Base-by-base conservation (phyloP, 2,888 invertebrate genomes). In the Trachelus stipa region DNA sequence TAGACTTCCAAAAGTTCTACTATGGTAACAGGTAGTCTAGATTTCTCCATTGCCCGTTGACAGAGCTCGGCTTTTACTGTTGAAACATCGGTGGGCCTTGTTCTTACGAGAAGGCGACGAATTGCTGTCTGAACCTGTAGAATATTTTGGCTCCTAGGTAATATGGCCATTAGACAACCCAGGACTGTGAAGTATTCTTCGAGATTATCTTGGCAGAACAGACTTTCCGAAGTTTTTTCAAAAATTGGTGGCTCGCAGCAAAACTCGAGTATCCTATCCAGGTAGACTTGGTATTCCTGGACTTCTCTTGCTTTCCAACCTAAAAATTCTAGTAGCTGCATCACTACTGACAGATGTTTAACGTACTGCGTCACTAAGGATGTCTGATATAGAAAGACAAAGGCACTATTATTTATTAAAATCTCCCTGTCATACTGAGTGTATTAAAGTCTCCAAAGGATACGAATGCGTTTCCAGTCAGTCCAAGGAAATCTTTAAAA, bases 181-280 rank as follows among this genome's bases (percentile, higher is more conserved):
- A 92, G 79, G 31, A 88, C 81, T 6, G 88, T 88, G 79, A 92
- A 91, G 82, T 91, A 92, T 77, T 90, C 88, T 37, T 89, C 83
- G 73, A 92, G 75, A 30, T 87, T 86, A 37, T 82, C 80, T 0
- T 68, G 76, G 68, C 81, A 87, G 12, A 69, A 76, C 6, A 90
- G 77, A 73, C 81, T 78, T 31, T 92, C 91, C 4, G 91, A 90
- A 35, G 85, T 78, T 76, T 85, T 88, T 15, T 85, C 87, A 34
- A 92, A 79, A 33, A 88, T 77, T 1, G 90, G 90, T 3, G 91
- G 90, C 71, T 87, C 79, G 71, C 76, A 75, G 79, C 90, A 90
- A 31, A 91, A 79, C 4, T 86, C 81, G 35, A 92, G 80, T 80
- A 92, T 85, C 76, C 81, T 79, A 71, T 88, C 78, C 35, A 92